These are phyloP conservation scores for Eupithecia exiguata DNA, from an alignment of 2,888 invertebrate genomes.

Conservation along the genomic window DNA sequence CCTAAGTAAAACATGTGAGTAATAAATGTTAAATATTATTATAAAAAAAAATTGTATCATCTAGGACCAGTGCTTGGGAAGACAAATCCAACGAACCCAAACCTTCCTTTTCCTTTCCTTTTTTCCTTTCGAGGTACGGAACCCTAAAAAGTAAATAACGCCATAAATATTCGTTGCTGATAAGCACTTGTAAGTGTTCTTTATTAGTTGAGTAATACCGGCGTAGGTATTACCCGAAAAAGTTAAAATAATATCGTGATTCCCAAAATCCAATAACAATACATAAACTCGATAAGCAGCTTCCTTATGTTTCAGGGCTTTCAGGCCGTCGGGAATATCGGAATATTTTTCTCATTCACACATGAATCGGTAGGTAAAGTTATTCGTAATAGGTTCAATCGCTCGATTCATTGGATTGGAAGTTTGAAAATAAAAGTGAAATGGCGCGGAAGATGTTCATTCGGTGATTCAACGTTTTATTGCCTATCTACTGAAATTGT, in stretches of 20 bases:
- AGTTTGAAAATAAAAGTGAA: conserved; percentile 77
- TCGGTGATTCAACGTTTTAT: conserved; percentile 70
- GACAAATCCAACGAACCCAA: no score
- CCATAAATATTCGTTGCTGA: not conserved
- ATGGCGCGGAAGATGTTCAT: conserved; percentile 74
- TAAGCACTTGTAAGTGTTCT: not conserved
- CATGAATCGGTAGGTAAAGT: conserved; percentile 66
- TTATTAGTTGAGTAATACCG: not conserved
- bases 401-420: conserved; percentile 71
- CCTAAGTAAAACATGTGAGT: not conserved
- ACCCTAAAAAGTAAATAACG: no score
- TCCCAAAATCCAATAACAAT: conserved; percentile 20
- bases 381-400: conserved; percentile 74
- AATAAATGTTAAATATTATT: not conserved
- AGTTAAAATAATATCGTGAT: conserved; percentile 13
- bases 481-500: conserved; percentile 44
- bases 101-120: no score
- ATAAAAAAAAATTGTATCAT: no score
- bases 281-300: conserved; percentile 19
- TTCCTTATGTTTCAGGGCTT: conserved; percentile 23
- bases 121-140: no score
- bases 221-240: not conserved
- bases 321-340: conserved; percentile 42
- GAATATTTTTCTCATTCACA: conserved; percentile 65
- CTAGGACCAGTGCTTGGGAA: no score